phyloP scores from a whole-genome alignment of 64 coral and sea anemone species.

The Trachythela sp. region DNA sequence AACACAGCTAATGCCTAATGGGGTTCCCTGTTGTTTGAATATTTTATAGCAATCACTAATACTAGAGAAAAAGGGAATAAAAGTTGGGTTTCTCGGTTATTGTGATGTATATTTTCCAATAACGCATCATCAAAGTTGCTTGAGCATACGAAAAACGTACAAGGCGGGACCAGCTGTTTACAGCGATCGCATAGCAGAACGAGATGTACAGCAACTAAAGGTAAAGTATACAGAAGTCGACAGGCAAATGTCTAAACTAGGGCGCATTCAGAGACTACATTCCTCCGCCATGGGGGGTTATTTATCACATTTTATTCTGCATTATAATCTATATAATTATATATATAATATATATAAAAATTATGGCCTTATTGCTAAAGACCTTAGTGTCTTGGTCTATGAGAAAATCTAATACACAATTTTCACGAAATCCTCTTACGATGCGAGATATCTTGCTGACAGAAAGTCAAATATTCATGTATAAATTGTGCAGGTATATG shows the following conservation, averaged over 20 bases:
- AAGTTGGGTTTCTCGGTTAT: constrained; percentile 45
- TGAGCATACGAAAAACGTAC: neutral
- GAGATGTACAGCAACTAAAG: constrained; percentile 27
- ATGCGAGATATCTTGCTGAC: no score
- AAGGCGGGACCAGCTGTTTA: constrained; percentile 37
- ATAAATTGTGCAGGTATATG: no score
- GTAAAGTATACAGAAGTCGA: neutral
- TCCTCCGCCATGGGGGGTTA: neutral
- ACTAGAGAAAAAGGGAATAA: constrained; percentile 27
- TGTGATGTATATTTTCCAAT: neutral
- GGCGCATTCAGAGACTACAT: neutral
- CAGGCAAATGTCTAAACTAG: neutral
- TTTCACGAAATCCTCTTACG: no score
- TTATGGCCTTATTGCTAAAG: no score
- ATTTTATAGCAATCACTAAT: constrained; percentile 22
- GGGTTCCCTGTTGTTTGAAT: neutral
- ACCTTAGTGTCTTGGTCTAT: no score
- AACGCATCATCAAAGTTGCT: neutral
- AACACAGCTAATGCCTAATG: neutral
- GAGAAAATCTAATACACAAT: no score
- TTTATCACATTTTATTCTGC: no score
- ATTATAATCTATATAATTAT: no score
- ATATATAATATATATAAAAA: no score
- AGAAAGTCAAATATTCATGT: no score
- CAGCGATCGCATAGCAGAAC: neutral